These are phyloP conservation scores for Morus bassanus DNA, from an alignment of 2,797 vertebrate genomes.

Conservation along the genomic window DNA sequence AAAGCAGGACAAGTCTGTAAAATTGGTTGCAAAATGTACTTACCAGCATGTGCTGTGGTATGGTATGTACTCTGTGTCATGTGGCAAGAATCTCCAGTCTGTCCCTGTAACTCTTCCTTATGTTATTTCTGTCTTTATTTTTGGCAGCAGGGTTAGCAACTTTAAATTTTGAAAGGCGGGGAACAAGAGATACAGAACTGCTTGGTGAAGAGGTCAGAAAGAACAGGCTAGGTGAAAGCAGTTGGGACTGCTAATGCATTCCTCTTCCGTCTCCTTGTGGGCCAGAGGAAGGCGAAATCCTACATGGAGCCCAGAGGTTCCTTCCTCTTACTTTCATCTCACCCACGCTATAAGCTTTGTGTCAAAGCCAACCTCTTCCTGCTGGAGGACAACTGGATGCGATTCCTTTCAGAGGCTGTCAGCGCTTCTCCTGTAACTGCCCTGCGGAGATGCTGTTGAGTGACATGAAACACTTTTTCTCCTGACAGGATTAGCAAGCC, in stretches of 20 bases:
- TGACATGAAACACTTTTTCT: slow-evolving; percentile 54
- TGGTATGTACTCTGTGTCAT: background rate
- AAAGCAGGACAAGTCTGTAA: background rate
- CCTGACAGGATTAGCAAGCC: slow-evolving; percentile 9
- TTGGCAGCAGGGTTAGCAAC: slow-evolving; percentile 6
- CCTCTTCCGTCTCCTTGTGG: background rate
- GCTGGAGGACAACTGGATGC: background rate
- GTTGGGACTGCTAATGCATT: slow-evolving; percentile 19
- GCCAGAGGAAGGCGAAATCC: slow-evolving; percentile 40
- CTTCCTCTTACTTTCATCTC: slow-evolving; percentile 28
- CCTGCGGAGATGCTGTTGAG: slow-evolving; percentile 59
- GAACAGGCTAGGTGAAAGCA: slow-evolving; percentile 29
- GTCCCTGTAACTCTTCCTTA: background rate
- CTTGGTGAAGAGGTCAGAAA: slow-evolving; percentile 17
- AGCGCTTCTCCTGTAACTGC: slow-evolving; percentile 33
- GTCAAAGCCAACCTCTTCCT: slow-evolving; percentile 43
- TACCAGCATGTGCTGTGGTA: fast-evolving
- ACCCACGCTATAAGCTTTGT: background rate
- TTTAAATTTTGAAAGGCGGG: background rate
- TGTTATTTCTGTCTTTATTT: slow-evolving; percentile 14
- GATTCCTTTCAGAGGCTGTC: slow-evolving; percentile 59
- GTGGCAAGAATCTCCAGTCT: background rate
- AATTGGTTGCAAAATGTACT: background rate
- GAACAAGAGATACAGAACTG: background rate
- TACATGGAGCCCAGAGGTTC: background rate